Percentiles rank a stretch among this genome's conserved stretches.
phyloP scores from a whole-genome alignment of 2,113 vertebrate genomes.

The Cebus imitator region DNA sequence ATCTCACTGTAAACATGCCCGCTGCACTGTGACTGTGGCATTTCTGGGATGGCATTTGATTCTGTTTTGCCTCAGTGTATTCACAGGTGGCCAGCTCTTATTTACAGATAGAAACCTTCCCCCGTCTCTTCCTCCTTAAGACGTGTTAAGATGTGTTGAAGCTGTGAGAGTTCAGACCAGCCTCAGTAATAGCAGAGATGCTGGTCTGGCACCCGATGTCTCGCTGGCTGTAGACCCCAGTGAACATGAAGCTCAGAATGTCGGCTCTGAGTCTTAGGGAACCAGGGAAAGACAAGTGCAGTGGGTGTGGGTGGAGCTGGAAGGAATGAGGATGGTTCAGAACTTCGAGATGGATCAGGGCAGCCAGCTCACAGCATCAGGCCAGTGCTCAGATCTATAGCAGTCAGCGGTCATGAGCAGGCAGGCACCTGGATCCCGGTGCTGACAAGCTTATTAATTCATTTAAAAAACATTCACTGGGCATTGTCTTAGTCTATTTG shows the following conservation, averaged over 20 bases:
- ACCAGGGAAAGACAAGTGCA: not conserved
- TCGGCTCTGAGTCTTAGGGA: not conserved
- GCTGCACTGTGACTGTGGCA: constrained; percentile 42
- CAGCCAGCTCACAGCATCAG: not conserved
- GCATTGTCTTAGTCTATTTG: not conserved
- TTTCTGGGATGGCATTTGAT: constrained; percentile 71
- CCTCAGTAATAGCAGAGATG: not conserved
- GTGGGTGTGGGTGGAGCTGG: no score
- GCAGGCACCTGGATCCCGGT: not conserved
- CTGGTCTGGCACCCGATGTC: not conserved
- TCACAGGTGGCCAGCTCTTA: constrained; percentile 54
- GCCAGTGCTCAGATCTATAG: not conserved
- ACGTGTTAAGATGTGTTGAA: constrained; percentile 33
- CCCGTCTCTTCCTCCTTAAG: constrained; percentile 42
- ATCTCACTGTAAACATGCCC: constrained; percentile 62
- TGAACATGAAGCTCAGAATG: not conserved
- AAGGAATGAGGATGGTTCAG: not conserved
- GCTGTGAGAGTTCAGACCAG: constrained; percentile 22
- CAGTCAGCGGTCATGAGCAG: not conserved
- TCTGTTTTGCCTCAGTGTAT: constrained; percentile 58
- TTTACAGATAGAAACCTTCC: constrained; percentile 60
- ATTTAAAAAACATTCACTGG: not conserved
- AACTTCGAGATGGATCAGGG: not conserved
- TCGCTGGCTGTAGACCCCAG: not conserved
- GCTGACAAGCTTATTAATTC: not conserved